These are phyloP conservation scores for Ommatoiulus sabulosus DNA, from an alignment of 2,888 invertebrate genomes.

Conservation along the genomic window DNA sequence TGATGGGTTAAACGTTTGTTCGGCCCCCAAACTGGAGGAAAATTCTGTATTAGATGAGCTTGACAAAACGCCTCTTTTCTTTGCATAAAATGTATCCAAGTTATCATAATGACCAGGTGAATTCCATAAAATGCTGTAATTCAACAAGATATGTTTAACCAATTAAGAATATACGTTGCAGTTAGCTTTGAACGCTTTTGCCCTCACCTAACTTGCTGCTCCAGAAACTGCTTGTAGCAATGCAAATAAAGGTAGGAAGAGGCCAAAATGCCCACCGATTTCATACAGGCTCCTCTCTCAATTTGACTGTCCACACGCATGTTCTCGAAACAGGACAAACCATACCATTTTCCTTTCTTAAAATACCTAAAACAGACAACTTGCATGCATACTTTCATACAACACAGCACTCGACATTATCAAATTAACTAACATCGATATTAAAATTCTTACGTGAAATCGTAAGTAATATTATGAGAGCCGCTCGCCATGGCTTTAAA, in stretches of 20 bases:
- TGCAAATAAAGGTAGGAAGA: constrained; percentile 68
- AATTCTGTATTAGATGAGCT: constrained; percentile 14
- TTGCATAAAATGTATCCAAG: constrained; percentile 66
- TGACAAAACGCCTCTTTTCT: constrained; percentile 63
- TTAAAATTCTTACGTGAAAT: constrained; percentile 67
- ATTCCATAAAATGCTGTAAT: constrained; percentile 65
- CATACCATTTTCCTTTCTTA: constrained; percentile 66
- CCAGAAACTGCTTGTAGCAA: constrained; percentile 67
- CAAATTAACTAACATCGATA: not conserved
- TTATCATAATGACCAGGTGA: constrained; percentile 67
- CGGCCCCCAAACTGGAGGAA: not conserved
- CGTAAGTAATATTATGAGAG: constrained; percentile 67
- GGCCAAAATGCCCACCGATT: constrained; percentile 68
- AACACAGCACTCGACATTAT: not conserved
- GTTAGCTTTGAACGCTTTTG: not conserved
- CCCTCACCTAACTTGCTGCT: constrained; percentile 67
- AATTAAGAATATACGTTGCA: not conserved
- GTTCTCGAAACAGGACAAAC: constrained; percentile 68
- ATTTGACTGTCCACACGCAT: constrained; percentile 68
- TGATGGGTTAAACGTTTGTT: not conserved
- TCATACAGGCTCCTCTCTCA: constrained; percentile 69
- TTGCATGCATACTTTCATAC: not conserved
- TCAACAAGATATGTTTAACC: constrained; percentile 61
- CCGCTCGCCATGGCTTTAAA: constrained; percentile 70
- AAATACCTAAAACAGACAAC: constrained; percentile 66